These are phyloP conservation scores for Hirtodrosophila duncani DNA, from an alignment of 2,888 invertebrate genomes.

Conservation along the genomic window DNA sequence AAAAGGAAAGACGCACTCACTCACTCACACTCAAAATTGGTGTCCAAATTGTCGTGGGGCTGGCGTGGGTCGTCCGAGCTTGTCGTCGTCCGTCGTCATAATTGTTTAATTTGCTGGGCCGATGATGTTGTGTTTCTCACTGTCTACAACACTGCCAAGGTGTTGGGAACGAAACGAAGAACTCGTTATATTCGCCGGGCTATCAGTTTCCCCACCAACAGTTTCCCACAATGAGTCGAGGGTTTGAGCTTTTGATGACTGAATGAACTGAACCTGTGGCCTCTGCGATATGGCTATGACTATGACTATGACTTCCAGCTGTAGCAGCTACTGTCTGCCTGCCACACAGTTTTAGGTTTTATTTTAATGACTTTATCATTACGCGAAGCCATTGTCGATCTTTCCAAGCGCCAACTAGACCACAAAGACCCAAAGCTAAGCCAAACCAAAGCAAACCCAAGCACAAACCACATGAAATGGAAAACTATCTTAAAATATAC, in stretches of 20 bases:
- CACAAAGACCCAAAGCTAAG: constrained; percentile 45
- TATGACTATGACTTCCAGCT: constrained; percentile 36
- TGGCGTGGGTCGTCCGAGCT: too few relatives aligned
- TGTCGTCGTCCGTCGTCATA: constrained; percentile 58
- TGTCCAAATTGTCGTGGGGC: too few relatives aligned
- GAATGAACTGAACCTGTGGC: constrained; percentile 22
- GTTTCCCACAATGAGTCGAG: constrained; percentile 35
- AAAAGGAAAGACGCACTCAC: too few relatives aligned
- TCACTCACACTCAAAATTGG: too few relatives aligned
- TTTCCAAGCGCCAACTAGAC: constrained; percentile 63
- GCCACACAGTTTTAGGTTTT: constrained; percentile 4
- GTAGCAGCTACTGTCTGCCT: constrained; percentile 52
- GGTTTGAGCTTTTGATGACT: constrained; percentile 35
- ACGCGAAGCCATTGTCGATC: too few relatives aligned
- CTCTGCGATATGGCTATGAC: constrained; percentile 50
- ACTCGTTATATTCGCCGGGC: neutral
- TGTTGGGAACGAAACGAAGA: constrained; percentile 20
- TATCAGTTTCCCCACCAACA: constrained; percentile 24
- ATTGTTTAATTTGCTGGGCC: constrained; percentile 61
- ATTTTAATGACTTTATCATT: constrained; percentile 68
- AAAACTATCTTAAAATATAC: constrained; percentile 43
- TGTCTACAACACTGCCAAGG: constrained; percentile 30
- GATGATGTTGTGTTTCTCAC: constrained; percentile 29
- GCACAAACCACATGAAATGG: constrained; percentile 43
- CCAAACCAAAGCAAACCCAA: neutral